Evolutionary conservation across 2,113 vertebrate genomes (phyloP), one percentile per base, ranked within the genome.

Genomic region (Cyprinodon tularosa): DNA sequence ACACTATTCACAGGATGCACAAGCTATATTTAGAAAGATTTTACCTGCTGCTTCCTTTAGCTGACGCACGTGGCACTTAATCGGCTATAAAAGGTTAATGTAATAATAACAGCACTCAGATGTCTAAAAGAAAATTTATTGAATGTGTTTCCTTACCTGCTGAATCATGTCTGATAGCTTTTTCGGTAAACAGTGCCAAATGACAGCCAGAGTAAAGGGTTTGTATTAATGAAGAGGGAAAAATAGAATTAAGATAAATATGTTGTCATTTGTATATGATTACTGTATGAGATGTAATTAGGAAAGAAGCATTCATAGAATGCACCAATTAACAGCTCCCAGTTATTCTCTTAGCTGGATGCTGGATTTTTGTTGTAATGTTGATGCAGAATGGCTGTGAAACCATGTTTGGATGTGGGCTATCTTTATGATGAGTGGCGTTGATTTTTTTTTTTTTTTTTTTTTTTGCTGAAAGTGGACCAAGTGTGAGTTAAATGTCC

Each of bases 171-270:
- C 17, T 69, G 62, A 62, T 59, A 66, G 73, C 65, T 80, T 12
- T 71, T 71, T 76, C 17, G 66, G 40, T 74, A 71, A 66, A 66
- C 40, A 80, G 88, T 91, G 89, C 86, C 92, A 91, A 91, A 90
- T 82, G 63, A 82, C 68, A 72, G 78, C 78, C 71, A 67, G n/a
- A 12, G 53, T 15, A 20, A 71, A 72, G 9, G 64, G 44, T 72
- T 75, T 10, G 3, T 53, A 45, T 62, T 77, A 39, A 3, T 15
- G 14, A 57, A 57, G 50, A 48, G 82, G 53, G 80, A 13, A 77
- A 70, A 82, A 63, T 36, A 40, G 12, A 66, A 72, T 68, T 57
- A 2, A 38, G 64, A 68, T 74, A 40, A 71, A 80, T 17, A 3
- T 3, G 5, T 36, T 44, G 20, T 71, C 2, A 36, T 36, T n/a